These are phyloP conservation scores for Stictocephala bisonia DNA, from an alignment of 2,888 invertebrate genomes.

Conservation along the genomic window DNA sequence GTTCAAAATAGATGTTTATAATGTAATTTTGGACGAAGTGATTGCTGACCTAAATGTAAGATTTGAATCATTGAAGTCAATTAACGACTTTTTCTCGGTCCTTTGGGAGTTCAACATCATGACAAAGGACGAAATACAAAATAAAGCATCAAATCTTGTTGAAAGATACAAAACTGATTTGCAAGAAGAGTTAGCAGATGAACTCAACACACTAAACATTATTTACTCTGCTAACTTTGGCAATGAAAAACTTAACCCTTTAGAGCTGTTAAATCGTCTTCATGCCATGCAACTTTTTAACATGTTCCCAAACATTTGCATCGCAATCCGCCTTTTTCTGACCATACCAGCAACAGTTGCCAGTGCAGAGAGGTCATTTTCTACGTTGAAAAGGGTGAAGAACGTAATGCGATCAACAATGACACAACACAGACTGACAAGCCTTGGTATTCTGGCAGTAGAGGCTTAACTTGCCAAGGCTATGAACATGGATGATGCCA, in stretches of 20 bases:
- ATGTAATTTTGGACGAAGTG: constrained; percentile 2
- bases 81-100: neutral
- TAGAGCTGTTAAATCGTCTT: neutral
- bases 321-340: constrained; percentile 8
- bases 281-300: neutral
- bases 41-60: constrained; percentile 8
- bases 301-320: constrained; percentile 4
- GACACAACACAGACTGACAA: constrained; percentile 8
- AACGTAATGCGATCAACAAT: constrained; percentile 20
- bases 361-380: neutral
- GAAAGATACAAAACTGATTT: constrained; percentile 6
- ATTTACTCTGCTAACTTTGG: constrained; percentile 19
- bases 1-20: constrained; percentile 15
- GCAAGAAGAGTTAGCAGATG: constrained; percentile 1
- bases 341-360: constrained; percentile 13
- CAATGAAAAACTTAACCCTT: neutral
- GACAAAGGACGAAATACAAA: constrained; percentile 24
- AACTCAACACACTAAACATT: neutral
- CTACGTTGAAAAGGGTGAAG: neutral
- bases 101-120: constrained; percentile 22
- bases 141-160: constrained; percentile 1
- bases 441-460: constrained; percentile 6
- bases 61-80: constrained; percentile 2
- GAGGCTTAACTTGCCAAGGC: constrained; percentile 3
- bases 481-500: constrained; percentile 16